Percentiles rank a stretch among this genome's conserved stretches.
These are phyloP conservation scores for Morinoia aosen DNA, from an alignment of 2,888 invertebrate genomes.

Conservation along the genomic window DNA sequence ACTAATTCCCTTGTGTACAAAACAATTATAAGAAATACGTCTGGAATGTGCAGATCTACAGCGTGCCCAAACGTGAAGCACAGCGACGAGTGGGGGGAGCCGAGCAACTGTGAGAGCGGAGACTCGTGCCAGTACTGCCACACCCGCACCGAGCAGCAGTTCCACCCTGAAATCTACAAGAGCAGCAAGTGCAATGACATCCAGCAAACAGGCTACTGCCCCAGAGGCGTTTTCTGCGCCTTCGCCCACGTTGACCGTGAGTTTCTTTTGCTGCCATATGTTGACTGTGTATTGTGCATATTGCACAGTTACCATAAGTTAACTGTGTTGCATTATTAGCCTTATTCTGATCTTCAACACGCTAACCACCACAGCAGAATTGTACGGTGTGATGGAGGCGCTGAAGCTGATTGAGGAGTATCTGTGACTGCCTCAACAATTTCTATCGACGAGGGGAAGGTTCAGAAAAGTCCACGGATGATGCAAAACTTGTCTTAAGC, in stretches of 20 bases:
- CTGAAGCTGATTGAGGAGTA: too few species aligned
- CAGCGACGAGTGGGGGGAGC: conserved; percentile 99
- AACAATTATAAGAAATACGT: not conserved
- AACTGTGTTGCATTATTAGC: too few species aligned
- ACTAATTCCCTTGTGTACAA: not conserved
- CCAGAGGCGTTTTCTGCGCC: conserved; percentile 98
- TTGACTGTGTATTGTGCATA: not conserved
- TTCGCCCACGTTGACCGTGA: conserved; percentile 96
- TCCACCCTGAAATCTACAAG: conserved; percentile 99
- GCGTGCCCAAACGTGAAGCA: conserved; percentile 99
- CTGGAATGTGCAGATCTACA: conserved; percentile 80
- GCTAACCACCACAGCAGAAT: too few species aligned
- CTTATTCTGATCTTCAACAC: too few species aligned
- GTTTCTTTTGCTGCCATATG: conserved; percentile 61
- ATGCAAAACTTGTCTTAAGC: too few species aligned
- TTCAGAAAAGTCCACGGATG: too few species aligned
- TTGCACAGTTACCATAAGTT: not conserved
- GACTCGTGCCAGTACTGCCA: conserved; percentile 98
- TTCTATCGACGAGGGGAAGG: too few species aligned
- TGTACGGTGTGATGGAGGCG: too few species aligned
- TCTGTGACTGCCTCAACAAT: too few species aligned
- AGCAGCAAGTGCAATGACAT: conserved; percentile 99
- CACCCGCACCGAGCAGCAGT: conserved; percentile 98
- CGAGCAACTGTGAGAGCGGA: conserved; percentile 95
- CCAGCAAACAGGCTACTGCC: conserved; percentile 98